These are phyloP conservation scores for Collichthys lucidus DNA, from an alignment of 2,113 vertebrate species.

Conservation along the genomic window DNA sequence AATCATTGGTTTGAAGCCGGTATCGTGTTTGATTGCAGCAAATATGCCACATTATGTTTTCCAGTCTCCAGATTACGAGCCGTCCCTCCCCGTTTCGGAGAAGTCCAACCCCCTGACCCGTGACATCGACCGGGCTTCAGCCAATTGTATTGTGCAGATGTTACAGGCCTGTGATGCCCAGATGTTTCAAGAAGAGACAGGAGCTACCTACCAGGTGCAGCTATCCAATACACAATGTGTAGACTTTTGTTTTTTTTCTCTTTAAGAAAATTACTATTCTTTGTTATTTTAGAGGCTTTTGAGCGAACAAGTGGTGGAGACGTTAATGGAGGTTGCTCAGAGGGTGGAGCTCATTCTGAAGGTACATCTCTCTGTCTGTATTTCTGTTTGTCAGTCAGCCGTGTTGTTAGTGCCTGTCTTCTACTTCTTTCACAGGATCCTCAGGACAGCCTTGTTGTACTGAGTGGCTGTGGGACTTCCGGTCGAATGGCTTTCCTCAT, in stretches of 20 bases:
- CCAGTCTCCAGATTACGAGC: slow-evolving; percentile 82
- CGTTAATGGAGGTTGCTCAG: slow-evolving; percentile 75
- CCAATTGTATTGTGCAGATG: slow-evolving; percentile 77
- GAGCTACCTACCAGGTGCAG: slow-evolving; percentile 76
- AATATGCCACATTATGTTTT: neutral
- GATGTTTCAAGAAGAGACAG: slow-evolving; percentile 81
- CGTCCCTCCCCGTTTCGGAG: slow-evolving; percentile 83
- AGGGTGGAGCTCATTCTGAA: slow-evolving; percentile 82
- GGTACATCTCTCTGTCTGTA: slow-evolving; percentile 60
- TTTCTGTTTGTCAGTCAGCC: neutral
- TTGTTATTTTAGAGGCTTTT: slow-evolving; percentile 72
- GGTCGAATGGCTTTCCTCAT: slow-evolving; percentile 86
- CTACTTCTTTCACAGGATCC: slow-evolving; percentile 78
- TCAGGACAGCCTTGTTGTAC: slow-evolving; percentile 78
- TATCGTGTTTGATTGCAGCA: neutral
- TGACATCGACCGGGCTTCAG: slow-evolving; percentile 82
- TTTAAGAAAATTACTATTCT: no score
- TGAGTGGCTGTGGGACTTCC: slow-evolving; percentile 87
- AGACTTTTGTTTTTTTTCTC: neutral
- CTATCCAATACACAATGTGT: neutral
- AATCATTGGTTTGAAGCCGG: no score
- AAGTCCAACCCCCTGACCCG: slow-evolving; percentile 86
- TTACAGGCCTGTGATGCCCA: slow-evolving; percentile 85
- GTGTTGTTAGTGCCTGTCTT: neutral
- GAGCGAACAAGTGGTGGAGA: slow-evolving; percentile 77